Evolutionary conservation across 2,888 invertebrate genomes (phyloP), one percentile per base, ranked within the genome.

Genomic region (Synanthedon formicaeformis): DNA sequence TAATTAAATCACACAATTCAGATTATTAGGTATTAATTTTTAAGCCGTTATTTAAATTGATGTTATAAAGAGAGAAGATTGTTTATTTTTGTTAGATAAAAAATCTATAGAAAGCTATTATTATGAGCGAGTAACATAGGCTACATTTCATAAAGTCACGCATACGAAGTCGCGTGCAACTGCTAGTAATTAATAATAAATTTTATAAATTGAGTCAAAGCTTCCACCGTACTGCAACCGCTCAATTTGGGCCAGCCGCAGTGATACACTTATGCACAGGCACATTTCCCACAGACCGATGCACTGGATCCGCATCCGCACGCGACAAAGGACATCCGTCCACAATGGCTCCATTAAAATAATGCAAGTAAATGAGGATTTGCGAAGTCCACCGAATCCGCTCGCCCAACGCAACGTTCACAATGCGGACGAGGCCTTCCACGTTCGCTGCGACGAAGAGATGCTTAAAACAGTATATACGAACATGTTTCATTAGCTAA

Each of bases 401-500:
- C 65, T 60, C 68, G 66, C 71, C 69, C 69, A 64, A 63, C 70
- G 71, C 67, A 64, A 62, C 70, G 71, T 67, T 69, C 73, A 84
- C 81, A 81, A 84, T 83, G 68, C 76, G 66, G 58, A 55, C 58
- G 64, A 63, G 67, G 71, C 67, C 67, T 64, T 34, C 34, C 65
- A 65, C 66, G 66, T 54, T 54, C 54, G 56, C 58, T 53, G 54
- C 53, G 69, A 66, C 74, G 75, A 73, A 79, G 75, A 79, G 75
- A 66, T 77, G 81, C 78, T 81, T 77, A 73, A 79, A 80, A 82
- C 81, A 81, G 83, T 85, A 81, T 76, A 82, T 84, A 79, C 78
- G 86, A 84, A 81, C 88, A 88, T 88, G 88, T 88, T 88, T 88
- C 88, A 88, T 88, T 88, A 88, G 88, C 88, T 88, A 87, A 88